Evolutionary conservation across 2,113 vertebrate species (phyloP).

Genomic region (Odontophorus gujanensis): DNA sequence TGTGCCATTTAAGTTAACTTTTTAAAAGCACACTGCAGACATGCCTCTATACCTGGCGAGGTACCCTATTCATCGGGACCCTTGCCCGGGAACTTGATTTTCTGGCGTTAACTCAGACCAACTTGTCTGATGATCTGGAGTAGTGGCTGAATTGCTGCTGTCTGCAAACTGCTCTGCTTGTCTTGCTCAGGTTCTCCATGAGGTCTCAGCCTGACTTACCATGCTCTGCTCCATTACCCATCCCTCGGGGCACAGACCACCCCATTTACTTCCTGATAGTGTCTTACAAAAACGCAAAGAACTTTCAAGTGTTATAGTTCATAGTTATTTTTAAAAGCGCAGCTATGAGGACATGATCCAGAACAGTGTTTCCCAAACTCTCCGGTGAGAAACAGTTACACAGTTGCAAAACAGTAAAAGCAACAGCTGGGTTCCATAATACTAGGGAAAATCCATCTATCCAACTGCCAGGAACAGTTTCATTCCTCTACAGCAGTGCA

Average conservation of each 20-base stretch:
- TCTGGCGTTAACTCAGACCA: accelerated
- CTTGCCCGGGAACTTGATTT: neutral
- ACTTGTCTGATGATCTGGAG: too few species aligned
- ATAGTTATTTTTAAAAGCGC: neutral
- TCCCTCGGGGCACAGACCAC: neutral
- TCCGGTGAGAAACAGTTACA: neutral
- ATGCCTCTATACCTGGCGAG: neutral
- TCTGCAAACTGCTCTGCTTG: neutral
- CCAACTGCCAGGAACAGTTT: neutral
- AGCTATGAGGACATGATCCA: neutral
- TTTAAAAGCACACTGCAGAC: neutral
- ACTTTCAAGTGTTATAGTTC: neutral
- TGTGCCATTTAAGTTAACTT: neutral
- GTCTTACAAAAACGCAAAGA: neutral
- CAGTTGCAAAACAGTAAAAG: neutral
- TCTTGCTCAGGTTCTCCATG: neutral
- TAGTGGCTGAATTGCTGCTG: neutral
- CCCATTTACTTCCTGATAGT: neutral
- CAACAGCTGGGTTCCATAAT: neutral
- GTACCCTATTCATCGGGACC: accelerated
- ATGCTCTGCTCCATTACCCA: neutral
- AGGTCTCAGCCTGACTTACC: neutral
- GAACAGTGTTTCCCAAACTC: neutral
- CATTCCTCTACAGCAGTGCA: neutral
- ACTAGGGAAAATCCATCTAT: neutral